These are phyloP conservation scores for Lochmaea capreae DNA, from an alignment of 2,888 invertebrate species.

Conservation along the genomic window DNA sequence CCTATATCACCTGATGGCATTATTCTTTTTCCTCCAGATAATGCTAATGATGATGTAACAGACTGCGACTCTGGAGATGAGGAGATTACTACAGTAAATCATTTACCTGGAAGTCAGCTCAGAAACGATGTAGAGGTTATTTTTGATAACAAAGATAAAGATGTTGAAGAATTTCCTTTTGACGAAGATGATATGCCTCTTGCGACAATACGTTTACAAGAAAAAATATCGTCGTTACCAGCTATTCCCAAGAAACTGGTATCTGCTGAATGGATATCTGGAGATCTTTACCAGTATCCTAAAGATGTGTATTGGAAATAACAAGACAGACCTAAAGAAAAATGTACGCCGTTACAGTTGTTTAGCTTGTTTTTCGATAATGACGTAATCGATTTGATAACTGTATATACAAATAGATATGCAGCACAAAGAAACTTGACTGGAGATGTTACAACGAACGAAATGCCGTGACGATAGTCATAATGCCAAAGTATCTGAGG, in stretches of 20 bases:
- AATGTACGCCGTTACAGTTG: conserved; percentile 5
- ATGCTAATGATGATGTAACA: conserved; percentile 28
- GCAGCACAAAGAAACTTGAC: conserved; percentile 25
- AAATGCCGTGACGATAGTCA: conserved; percentile 22
- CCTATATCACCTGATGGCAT: too few species aligned
- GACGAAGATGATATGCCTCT: conserved; percentile 18
- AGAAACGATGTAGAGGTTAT: conserved; percentile 38
- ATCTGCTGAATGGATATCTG: too few species aligned
- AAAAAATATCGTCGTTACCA: conserved; percentile 10
- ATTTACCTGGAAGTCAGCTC: conserved; percentile 42
- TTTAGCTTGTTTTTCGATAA: conserved; percentile 10
- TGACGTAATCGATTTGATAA: conserved; percentile 8
- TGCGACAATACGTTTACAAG: too few species aligned
- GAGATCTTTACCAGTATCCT: neutral
- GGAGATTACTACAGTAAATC: conserved; percentile 32
- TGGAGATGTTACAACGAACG: conserved; percentile 19
- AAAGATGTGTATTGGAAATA: neutral
- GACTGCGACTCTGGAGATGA: conserved; percentile 43
- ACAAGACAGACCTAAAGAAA: neutral
- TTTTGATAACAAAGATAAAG: neutral
- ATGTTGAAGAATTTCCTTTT: conserved; percentile 24
- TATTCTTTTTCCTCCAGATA: too few species aligned
- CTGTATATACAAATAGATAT: conserved; percentile 26
- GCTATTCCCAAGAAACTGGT: neutral
- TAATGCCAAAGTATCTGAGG: conserved; percentile 21